Base-by-base conservation (phyloP, 2,888 invertebrate species). In the Dermolepida albohirtum region DNA sequence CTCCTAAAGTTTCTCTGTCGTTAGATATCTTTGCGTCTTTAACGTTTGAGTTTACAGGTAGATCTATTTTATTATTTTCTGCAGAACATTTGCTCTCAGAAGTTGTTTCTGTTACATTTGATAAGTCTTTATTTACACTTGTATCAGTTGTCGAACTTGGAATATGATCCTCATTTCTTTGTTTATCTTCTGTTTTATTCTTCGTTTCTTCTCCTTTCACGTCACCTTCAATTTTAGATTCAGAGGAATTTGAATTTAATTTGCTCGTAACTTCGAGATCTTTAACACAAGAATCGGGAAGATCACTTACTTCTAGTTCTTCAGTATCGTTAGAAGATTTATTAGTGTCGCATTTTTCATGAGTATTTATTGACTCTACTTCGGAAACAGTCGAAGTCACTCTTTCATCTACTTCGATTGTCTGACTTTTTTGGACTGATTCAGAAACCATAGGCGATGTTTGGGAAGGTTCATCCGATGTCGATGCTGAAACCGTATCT, bases 81-180 rank as follows among this genome's bases (percentile, higher is more conserved):
- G 39, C 55, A 12, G 41, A 7, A 10, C 40, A 16, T 16, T 55
- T 27, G 40, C 39, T 14, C 5, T 40, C 50, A 34, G 17, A 12
- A 14, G 29, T 63, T n/a, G 43, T 50, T 44, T 67, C 52, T 34
- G n/a, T 22, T 27, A 8, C 51, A 64, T 14, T 39, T 8, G 29
- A 14, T 51, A 17, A 12, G 2, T 17, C 27, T 5, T 12, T 64
- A 43, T 41, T 12, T 29, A 43, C 44, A 16, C n/a, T 29, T 11
- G 29, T 41, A 10, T 65, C 55, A 16, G 52, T 65, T 10, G 41
- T 52, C 6, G 41, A 57, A 47, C 22, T 49, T 57, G 50, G 47
- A 57, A 57, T 16, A 47, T 57, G 44, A 17, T 49, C 55, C 8
- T 47, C 57, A 4, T 55, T 12, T 62, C 12, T 16, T 6, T n/a